Percentiles rank a stretch among this genome's conserved stretches.
Conservation (phyloP, 2,797 vertebrate genomes). For the Coendou prehensilis region DNA sequence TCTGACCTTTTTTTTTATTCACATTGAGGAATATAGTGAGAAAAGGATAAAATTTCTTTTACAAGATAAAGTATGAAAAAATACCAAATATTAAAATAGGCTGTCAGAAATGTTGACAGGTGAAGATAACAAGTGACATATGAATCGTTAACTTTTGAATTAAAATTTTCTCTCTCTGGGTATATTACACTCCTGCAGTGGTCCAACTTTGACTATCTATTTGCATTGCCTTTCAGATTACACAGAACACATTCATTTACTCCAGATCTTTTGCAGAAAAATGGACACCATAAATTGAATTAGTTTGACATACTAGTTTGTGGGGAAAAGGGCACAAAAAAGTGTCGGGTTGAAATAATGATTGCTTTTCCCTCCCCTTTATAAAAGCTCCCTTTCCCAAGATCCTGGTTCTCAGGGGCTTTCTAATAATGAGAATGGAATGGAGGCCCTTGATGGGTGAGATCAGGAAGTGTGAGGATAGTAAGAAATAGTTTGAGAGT, state of each 20-base stretch:
- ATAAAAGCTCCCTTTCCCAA: constrained; percentile 44
- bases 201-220: constrained; percentile 83
- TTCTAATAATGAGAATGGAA: background rate
- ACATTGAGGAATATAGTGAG: constrained; percentile 66
- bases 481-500: background rate
- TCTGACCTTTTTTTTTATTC: constrained; percentile 3
- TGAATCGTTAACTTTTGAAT: constrained; percentile 90
- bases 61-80: constrained; percentile 88
- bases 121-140: constrained; percentile 89
- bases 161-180: constrained; percentile 89
- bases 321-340: constrained; percentile 82
- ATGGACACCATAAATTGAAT: constrained; percentile 89
- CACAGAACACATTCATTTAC: constrained; percentile 88
- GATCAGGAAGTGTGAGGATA: background rate
- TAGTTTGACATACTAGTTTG: constrained; percentile 86
- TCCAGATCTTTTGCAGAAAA: constrained; percentile 88
- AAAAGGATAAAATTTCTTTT: constrained; percentile 77
- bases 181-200: constrained; percentile 84
- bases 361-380: constrained; percentile 74
- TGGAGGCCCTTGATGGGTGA: background rate
- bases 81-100: constrained; percentile 89
- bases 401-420: background rate
- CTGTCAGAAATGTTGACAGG: constrained; percentile 89
- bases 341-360: constrained; percentile 85
- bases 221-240: constrained; percentile 88